These are phyloP conservation scores for Phyllostomus discolor DNA, from an alignment of 2,113 vertebrate species.

Conservation along the genomic window DNA sequence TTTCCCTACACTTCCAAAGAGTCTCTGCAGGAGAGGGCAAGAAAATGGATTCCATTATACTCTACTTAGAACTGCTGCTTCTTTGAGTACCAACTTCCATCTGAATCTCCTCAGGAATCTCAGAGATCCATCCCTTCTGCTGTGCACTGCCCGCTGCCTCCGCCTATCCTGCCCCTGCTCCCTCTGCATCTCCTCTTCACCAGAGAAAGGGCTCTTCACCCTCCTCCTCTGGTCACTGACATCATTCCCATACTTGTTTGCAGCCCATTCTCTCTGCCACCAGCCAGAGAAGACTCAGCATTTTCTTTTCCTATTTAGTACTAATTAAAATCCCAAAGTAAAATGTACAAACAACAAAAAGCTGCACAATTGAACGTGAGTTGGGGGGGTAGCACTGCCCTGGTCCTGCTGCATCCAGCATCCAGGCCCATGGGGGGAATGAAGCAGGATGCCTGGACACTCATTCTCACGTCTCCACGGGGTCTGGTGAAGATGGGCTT, in stretches of 20 bases:
- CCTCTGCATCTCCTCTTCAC: not conserved
- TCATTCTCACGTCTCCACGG: not conserved
- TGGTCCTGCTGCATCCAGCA: too few species aligned
- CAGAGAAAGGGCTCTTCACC: not conserved
- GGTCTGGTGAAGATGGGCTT: not conserved
- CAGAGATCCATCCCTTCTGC: slow-evolving; percentile 63
- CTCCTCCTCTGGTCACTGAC: not conserved
- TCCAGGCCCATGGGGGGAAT: not conserved
- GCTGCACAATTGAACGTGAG: not conserved
- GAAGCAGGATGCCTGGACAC: not conserved
- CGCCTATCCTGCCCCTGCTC: not conserved
- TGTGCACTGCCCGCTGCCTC: not conserved
- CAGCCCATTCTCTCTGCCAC: not conserved
- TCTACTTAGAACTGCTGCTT: slow-evolving; percentile 70
- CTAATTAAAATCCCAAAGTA: slow-evolving; percentile 29
- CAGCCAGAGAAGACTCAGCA: slow-evolving; percentile 8
- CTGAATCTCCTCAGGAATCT: slow-evolving; percentile 72
- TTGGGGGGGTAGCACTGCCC: fast-evolving
- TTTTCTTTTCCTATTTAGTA: not conserved
- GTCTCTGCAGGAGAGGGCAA: slow-evolving; percentile 78
- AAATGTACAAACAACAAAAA: not conserved
- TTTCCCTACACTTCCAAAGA: slow-evolving; percentile 72
- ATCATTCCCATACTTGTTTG: not conserved
- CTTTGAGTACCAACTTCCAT: slow-evolving; percentile 66
- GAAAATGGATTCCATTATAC: slow-evolving; percentile 80